These are phyloP conservation scores for Deroptyus accipitrinus DNA, from an alignment of 2,113 vertebrate genomes.

Conservation along the genomic window DNA sequence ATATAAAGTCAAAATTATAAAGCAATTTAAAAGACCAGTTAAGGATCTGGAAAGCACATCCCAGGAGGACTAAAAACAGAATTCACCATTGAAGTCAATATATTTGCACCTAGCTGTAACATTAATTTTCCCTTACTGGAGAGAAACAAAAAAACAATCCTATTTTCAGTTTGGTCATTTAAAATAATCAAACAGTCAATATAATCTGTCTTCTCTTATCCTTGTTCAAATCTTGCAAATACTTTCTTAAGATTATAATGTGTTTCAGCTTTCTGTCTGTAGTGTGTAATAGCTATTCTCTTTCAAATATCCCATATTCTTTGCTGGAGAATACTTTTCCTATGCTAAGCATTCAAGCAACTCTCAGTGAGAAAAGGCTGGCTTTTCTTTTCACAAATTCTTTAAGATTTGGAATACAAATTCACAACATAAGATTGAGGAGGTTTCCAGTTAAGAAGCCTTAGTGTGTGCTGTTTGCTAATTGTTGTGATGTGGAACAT, in stretches of 20 bases:
- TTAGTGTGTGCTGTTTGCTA: background rate
- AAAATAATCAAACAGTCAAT: background rate
- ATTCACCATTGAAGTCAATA: background rate
- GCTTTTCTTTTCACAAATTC: background rate
- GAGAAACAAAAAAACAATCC: background rate
- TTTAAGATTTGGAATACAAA: background rate
- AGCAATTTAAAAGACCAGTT: background rate
- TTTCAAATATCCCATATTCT: background rate
- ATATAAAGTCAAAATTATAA: background rate
- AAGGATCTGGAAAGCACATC: background rate
- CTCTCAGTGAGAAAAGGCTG: background rate
- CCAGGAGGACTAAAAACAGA: background rate
- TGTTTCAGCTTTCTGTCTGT: background rate
- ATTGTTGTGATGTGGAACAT: background rate
- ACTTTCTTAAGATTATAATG: rapidly evolving
- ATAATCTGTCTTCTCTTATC: background rate
- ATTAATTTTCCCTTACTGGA: background rate
- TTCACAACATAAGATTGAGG: background rate
- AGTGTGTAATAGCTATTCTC: background rate
- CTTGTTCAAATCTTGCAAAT: background rate
- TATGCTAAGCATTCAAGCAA: background rate
- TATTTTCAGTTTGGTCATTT: background rate
- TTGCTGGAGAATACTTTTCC: background rate
- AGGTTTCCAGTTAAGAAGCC: background rate
- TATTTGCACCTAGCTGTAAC: background rate